These are phyloP conservation scores for Coregonus suidteri DNA, from an alignment of 2,797 vertebrate species.

Conservation along the genomic window DNA sequence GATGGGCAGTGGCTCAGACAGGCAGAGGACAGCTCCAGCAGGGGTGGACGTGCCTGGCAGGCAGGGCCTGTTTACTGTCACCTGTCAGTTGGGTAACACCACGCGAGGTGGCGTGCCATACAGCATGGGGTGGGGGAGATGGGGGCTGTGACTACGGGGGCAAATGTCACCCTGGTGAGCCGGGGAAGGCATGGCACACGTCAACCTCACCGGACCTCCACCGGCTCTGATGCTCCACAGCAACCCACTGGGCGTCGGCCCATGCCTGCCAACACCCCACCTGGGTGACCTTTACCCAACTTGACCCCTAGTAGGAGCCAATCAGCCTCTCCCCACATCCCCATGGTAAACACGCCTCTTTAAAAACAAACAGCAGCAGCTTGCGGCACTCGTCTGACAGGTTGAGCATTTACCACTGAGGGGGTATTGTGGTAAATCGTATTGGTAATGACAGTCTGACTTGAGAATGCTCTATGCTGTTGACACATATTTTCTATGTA, in stretches of 20 bases:
- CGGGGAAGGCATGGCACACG: slow-evolving; percentile 72
- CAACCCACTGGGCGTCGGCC: slow-evolving; percentile 66
- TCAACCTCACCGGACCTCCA: slow-evolving; percentile 60
- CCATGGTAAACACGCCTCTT: slow-evolving; percentile 50
- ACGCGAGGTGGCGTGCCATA: slow-evolving; percentile 24
- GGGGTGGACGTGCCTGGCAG: slow-evolving; percentile 70
- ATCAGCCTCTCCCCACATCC: slow-evolving; percentile 71
- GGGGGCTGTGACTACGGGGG: background rate
- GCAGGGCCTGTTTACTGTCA: slow-evolving; percentile 71
- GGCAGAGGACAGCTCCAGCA: slow-evolving; percentile 48
- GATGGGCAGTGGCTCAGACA: slow-evolving; percentile 9
- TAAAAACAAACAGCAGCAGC: background rate
- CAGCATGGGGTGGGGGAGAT: slow-evolving; percentile 10
- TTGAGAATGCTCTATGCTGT: no score
- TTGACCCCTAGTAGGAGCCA: slow-evolving; percentile 74
- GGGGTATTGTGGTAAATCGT: no score
- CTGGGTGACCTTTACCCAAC: slow-evolving; percentile 81
- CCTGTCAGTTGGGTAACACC: slow-evolving; percentile 70
- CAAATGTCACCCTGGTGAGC: slow-evolving; percentile 3
- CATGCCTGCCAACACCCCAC: slow-evolving; percentile 76
- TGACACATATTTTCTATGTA: no score
- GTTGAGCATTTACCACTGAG: background rate
- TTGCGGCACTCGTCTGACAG: background rate
- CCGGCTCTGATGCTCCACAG: slow-evolving; percentile 62
- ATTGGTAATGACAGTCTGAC: no score